Base-by-base conservation (phyloP, 2,888 invertebrate genomes). In the Pilophorus perplexus region DNA sequence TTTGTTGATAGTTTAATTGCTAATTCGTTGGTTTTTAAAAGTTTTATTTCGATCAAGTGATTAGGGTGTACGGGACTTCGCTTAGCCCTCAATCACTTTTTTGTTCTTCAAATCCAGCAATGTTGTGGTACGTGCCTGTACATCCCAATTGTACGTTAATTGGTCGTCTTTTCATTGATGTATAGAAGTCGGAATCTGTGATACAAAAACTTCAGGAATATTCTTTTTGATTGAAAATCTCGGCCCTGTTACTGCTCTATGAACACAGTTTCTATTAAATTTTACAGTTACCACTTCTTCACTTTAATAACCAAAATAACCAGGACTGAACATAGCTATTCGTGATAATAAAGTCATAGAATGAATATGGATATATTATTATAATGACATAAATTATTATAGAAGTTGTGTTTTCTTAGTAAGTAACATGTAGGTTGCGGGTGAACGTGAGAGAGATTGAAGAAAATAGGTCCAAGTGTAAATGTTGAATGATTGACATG, bases 291-390 rank as follows among this genome's bases (percentile, higher is more conserved):
- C 50, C 57, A 40, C 54, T 52, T 44, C 37, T 57, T 14, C 18
- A 60, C 44, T 20, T 60, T 64, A 69, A 57, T 52, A 65, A 67
- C 66, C 48, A 62, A 70, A 65, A 67, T 68, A 55, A 67, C 52
- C 66, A 65, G 65, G 68, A 68, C 67, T 69, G 68, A 69, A 48
- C 22, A 70, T 68, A 69, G 64, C 64, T 67, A 70, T 67, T 67
- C 66, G 67, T 67, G 68, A 70, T 67, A 68, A 68, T 68, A 68
- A 68, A 66, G n/a, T 20, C 64, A 68, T 67, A 54, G 33, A 55
- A 44, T 64, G n/a, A 46, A 46, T 60, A 64, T n/a, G n/a, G 38
- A 27, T 55, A 67, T 62, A 67, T 66, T 64, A 57, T 46, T 46
- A 66, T 64, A 68, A n/a, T n/a, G 59, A 66, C 55, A 66, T 65